Percentiles rank a stretch among this genome's conserved stretches.
These are phyloP conservation scores for Ferrisia virgata DNA, from an alignment of 2,888 invertebrate genomes.

Conservation along the genomic window DNA sequence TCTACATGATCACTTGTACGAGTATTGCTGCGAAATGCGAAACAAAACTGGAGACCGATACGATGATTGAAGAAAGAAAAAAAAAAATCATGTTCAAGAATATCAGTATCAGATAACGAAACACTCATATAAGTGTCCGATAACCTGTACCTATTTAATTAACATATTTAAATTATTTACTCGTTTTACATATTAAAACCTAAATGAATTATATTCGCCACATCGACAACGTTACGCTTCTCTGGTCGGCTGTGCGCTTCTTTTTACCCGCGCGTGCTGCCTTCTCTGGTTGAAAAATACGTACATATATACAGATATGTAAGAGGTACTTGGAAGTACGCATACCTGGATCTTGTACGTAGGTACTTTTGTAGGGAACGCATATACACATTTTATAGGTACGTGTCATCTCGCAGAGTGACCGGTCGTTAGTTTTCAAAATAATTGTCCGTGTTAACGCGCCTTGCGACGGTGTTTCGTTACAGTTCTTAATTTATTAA, in stretches of 20 bases:
- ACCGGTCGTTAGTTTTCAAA: not conserved
- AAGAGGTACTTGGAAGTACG: not conserved
- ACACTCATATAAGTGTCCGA: slow-evolving; percentile 43
- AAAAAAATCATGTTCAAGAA: slow-evolving; percentile 28
- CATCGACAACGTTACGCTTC: slow-evolving; percentile 25
- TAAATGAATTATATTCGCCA: slow-evolving; percentile 42
- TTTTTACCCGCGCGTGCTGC: not conserved
- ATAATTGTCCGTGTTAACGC: not conserved
- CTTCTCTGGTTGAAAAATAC: not conserved
- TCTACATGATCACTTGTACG: slow-evolving; percentile 14
- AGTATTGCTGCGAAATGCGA: slow-evolving; percentile 36
- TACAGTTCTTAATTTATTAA: not conserved
- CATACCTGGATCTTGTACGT: not conserved
- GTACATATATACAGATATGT: too few species aligned
- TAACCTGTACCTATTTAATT: slow-evolving; percentile 45
- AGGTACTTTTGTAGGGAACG: not conserved
- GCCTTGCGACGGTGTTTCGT: not conserved
- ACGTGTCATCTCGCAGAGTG: not conserved
- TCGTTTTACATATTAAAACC: slow-evolving; percentile 40
- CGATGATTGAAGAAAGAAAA: slow-evolving; percentile 40
- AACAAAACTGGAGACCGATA: not conserved
- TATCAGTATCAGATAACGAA: slow-evolving; percentile 44
- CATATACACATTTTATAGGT: not conserved
- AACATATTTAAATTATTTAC: slow-evolving; percentile 46
- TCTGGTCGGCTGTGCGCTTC: not conserved